Percentiles rank a stretch among this genome's conserved stretches.
Evolutionary conservation across 2,797 vertebrate genomes (phyloP).

Genomic region (Mastacembelus armatus): DNA sequence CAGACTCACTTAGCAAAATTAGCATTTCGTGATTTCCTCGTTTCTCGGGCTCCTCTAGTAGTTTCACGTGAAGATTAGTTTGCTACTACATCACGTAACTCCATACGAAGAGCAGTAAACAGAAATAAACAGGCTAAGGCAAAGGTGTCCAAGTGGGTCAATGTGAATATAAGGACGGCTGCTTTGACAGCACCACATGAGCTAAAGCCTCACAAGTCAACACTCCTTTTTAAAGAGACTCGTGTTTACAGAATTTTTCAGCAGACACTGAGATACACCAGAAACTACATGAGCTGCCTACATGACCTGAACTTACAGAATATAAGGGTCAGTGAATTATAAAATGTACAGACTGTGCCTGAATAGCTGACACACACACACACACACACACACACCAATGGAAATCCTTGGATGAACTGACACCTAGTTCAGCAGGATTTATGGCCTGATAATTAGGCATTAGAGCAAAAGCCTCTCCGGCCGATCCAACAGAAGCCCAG

Average conservation of each 20-base stretch:
- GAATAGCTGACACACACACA: slow-evolving; percentile 51
- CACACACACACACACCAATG: too few relatives aligned
- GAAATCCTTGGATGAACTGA: slow-evolving; percentile 66
- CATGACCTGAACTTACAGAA: slow-evolving; percentile 12
- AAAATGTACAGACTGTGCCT: slow-evolving; percentile 56
- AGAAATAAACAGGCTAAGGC: slow-evolving; percentile 13
- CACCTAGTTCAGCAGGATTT: slow-evolving; percentile 71
- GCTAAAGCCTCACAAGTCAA: too few relatives aligned
- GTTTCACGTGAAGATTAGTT: too few relatives aligned
- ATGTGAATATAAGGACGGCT: slow-evolving; percentile 28
- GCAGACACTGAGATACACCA: neutral
- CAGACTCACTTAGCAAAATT: too few relatives aligned
- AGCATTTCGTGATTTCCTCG: too few relatives aligned
- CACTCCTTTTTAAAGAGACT: too few relatives aligned
- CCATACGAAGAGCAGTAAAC: slow-evolving; percentile 25
- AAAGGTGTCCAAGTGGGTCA: slow-evolving; percentile 69
- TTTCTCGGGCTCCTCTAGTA: too few relatives aligned
- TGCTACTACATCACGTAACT: too few relatives aligned
- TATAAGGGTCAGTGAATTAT: slow-evolving; percentile 44
- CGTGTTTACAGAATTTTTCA: too few relatives aligned
- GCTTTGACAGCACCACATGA: too few relatives aligned
- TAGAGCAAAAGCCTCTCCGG: slow-evolving; percentile 50
- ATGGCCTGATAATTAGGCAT: slow-evolving; percentile 66
- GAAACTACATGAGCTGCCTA: neutral
- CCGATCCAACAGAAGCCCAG: too few relatives aligned